phyloP scores from a whole-genome alignment of 2,113 vertebrate genomes.

The Pyrgilauda ruficollis region DNA sequence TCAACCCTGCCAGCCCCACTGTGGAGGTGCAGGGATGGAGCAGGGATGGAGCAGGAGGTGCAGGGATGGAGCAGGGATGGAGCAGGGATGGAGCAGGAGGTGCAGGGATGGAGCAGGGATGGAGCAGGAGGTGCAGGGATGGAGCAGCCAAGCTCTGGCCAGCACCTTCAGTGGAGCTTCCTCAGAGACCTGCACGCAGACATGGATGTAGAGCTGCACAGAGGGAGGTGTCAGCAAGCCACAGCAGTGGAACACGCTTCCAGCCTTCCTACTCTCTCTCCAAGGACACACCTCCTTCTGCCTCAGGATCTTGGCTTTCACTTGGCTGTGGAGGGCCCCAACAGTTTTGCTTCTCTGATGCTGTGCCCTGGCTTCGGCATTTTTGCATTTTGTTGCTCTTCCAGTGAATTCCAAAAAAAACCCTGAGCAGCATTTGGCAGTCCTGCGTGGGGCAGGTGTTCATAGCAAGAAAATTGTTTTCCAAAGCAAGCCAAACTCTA shows the following conservation, averaged over 20 bases:
- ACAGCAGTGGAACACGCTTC: background rate
- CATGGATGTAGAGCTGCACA: fast-evolving
- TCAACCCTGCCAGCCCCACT: fast-evolving
- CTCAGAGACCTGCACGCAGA: background rate
- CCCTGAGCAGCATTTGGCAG: background rate
- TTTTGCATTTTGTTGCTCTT: background rate
- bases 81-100: no score
- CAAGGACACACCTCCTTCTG: background rate
- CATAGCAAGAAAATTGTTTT: background rate
- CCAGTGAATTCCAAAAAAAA: background rate
- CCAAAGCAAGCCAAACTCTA: background rate
- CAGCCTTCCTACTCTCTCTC: background rate
- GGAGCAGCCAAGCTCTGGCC: background rate
- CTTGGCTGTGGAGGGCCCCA: background rate
- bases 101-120: no score
- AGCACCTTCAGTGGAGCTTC: background rate
- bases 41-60: background rate
- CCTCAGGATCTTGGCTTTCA: background rate
- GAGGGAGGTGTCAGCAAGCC: background rate
- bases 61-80: no score
- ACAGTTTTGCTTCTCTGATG: background rate
- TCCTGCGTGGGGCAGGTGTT: background rate
- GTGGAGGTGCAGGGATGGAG: background rate
- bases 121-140: background rate
- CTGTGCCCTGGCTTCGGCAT: background rate